These are phyloP conservation scores for Solenodon paradoxus DNA, from an alignment of 2,113 vertebrate species.

Conservation along the genomic window DNA sequence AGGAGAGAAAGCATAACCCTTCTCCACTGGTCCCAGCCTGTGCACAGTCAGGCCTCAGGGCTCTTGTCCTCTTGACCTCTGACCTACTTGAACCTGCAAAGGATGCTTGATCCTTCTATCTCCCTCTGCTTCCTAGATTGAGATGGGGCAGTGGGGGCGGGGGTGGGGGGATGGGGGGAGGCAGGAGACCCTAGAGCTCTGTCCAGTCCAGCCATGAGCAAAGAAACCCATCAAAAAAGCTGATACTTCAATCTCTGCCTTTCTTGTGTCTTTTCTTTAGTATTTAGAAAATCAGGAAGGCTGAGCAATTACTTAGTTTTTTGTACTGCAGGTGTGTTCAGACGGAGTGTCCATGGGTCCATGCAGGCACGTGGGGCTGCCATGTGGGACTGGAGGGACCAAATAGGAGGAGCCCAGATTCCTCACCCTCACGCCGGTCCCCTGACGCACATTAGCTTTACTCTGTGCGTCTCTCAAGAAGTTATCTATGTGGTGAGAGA, in stretches of 20 bases:
- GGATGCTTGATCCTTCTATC: background rate
- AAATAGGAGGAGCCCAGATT: background rate
- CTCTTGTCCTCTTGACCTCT: background rate
- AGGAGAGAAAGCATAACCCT: background rate
- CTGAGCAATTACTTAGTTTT: background rate
- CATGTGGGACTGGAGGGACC: background rate
- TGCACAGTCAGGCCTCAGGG: background rate
- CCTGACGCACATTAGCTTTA: background rate
- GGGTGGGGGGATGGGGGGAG: background rate
- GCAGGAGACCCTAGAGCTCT: background rate
- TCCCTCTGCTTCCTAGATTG: background rate
- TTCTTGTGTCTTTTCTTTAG: background rate
- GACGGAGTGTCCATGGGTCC: background rate
- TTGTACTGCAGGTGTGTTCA: background rate
- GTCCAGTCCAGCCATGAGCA: background rate
- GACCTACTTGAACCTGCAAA: background rate
- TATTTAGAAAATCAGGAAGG: background rate
- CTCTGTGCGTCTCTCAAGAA: background rate
- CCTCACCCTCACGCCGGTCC: background rate
- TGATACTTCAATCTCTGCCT: background rate
- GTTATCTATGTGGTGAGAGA: background rate
- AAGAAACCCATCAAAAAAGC: background rate
- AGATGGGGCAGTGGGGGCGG: background rate
- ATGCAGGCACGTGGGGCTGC: background rate
- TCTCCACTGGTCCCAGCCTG: background rate